A percentile compares a stretch with the other conserved stretches of the same genome.
Conservation (phyloP, 2,113 vertebrate genomes). For the Hippocampus abdominalis region DNA sequence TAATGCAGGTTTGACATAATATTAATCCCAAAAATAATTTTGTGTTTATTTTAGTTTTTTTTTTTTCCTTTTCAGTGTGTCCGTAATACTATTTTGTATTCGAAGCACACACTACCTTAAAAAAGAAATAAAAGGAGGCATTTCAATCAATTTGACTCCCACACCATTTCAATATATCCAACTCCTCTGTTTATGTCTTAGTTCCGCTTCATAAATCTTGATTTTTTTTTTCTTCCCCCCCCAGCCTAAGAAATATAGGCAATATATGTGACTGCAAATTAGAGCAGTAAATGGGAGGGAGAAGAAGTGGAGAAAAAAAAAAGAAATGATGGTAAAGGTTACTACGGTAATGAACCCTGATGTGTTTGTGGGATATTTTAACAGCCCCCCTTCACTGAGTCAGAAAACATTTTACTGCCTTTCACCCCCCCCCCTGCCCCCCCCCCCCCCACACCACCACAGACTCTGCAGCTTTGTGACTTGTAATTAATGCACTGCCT, state of each 20-base stretch:
- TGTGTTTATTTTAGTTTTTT: no score
- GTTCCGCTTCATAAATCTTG: slow-evolving; percentile 25
- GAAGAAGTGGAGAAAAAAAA: neutral
- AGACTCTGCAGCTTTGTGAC: slow-evolving; percentile 48
- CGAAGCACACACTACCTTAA: neutral
- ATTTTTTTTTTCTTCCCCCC: slow-evolving; percentile 16
- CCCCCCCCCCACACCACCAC: slow-evolving; percentile 24
- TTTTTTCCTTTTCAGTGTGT: neutral
- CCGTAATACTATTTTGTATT: neutral
- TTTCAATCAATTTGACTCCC: slow-evolving; percentile 1
- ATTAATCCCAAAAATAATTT: no score
- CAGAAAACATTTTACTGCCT: slow-evolving; percentile 50
- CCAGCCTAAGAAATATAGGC: slow-evolving; percentile 27
- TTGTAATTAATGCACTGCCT: slow-evolving; percentile 58
- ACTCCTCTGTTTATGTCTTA: slow-evolving; percentile 16
- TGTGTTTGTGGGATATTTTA: slow-evolving; percentile 60
- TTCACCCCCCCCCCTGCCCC: slow-evolving; percentile 16
- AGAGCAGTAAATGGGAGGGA: slow-evolving; percentile 34
- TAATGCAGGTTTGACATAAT: no score
- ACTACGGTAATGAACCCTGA: slow-evolving; percentile 56
- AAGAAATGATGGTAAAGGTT: slow-evolving; percentile 42
- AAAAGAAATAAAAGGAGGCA: neutral
- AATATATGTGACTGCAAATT: slow-evolving; percentile 39
- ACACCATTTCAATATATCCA: slow-evolving; percentile 17
- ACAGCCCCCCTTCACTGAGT: slow-evolving; percentile 45